phyloP scores from a whole-genome alignment of 2,113 vertebrate genomes.

The Podocnemis expansa region DNA sequence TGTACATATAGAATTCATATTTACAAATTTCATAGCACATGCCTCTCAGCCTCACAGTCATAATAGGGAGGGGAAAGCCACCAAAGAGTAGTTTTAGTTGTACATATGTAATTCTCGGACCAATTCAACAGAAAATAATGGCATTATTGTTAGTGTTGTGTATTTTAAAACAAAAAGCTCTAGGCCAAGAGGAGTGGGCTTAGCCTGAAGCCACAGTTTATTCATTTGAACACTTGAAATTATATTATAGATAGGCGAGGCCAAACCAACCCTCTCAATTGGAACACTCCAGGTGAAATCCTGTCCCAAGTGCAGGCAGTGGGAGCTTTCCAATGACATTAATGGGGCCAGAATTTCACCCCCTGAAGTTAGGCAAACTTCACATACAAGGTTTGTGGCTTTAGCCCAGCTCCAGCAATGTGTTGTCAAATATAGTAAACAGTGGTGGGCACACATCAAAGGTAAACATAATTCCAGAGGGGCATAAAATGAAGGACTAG shows the following conservation, averaged over 20 bases:
- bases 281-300: not conserved
- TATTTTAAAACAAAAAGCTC: not conserved
- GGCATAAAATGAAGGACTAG: not conserved
- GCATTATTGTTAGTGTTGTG: not conserved
- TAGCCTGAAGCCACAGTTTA: not conserved
- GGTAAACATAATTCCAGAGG: not conserved
- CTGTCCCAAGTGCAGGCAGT: not conserved
- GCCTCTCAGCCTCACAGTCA: not conserved
- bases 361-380: not conserved
- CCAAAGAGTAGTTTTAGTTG: not conserved
- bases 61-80: not conserved
- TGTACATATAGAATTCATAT: no score
- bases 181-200: not conserved
- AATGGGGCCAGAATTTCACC: not conserved
- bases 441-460: rapidly evolving
- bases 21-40: not conserved
- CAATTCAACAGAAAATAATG: not conserved
- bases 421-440: not conserved
- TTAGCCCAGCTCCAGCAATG: no score
- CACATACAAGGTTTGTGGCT: not conserved
- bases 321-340: not conserved
- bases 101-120: not conserved
- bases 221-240: not conserved
- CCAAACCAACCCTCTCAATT: not conserved
- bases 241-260: not conserved